These are phyloP conservation scores for Peromyscus leucopus DNA, from an alignment of 2,113 vertebrate species.

Conservation along the genomic window DNA sequence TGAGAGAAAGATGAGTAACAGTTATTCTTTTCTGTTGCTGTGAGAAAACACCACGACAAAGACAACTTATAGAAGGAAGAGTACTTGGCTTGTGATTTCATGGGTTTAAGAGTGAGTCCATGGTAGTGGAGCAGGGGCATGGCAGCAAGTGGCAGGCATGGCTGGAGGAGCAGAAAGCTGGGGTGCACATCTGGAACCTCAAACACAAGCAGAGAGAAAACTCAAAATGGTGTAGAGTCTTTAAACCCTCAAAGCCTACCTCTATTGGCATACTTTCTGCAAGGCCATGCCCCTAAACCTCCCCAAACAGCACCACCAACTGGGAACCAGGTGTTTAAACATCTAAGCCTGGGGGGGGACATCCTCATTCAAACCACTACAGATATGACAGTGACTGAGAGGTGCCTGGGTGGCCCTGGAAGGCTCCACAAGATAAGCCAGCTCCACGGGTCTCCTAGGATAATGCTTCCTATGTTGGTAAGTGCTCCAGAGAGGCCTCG, in stretches of 20 bases:
- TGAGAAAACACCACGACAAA: background rate
- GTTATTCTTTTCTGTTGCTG: background rate
- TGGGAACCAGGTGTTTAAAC: background rate
- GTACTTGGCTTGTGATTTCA: background rate
- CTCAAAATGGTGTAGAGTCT: background rate
- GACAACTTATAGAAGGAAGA: background rate
- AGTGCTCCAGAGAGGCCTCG: background rate
- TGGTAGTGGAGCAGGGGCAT: background rate
- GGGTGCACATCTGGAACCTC: background rate
- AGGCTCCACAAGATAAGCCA: background rate
- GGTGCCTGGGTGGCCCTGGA: background rate
- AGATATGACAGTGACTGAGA: background rate
- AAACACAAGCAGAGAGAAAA: background rate
- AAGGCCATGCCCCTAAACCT: background rate
- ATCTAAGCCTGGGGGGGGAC: background rate
- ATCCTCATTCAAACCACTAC: background rate
- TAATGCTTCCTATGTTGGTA: background rate
- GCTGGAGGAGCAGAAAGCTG: background rate
- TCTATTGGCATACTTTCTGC: background rate
- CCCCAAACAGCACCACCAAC: background rate
- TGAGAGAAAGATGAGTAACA: background rate
- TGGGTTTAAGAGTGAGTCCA: background rate
- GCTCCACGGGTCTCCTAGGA: background rate
- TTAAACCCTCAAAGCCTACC: background rate
- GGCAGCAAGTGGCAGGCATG: background rate